Evolutionary conservation across 1,140 invertebrate species (phyloP), one percentile per base, ranked within the genome.

Genomic region (Danaus melanippus): DNA sequence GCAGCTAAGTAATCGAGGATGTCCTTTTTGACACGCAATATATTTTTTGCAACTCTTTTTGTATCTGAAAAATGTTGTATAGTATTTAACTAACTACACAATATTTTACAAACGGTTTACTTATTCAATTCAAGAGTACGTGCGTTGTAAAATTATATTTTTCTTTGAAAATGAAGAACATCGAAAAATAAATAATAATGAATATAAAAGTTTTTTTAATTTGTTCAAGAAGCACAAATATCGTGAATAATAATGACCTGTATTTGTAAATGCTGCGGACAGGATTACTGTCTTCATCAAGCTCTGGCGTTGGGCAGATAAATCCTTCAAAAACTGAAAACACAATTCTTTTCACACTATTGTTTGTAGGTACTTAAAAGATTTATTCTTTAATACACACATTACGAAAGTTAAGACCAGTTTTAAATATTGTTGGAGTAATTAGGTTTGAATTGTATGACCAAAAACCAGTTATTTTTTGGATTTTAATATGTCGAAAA

Each of bases 1-100:
- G 46, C 74, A 76, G 15, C 63, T 66, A 8, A 76, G 64, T 1
- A 76, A 59, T 48, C 74, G 64, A 8, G 71, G 74, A 5, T 60
- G 49, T 40, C 69, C 69, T 12, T 50, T 45, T 17, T 70, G 64
- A 42, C 74, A 76, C 2, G 69, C 74, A 10, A 74, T 56, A 12
- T 74, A 76, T 1, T 64, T 46, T 45, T 64, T 68, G 53, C 74
- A 76, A 46, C 71, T 76, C 11, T 66, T 54, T 43, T 52, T 50
- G 39, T 62, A 65, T 11, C 67, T 67, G 55, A 39, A 58, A 61
- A 46, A 53, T 41, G 46, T 17, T 42, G 21, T 12, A 56, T 21
- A 50, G 7, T 32, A 32, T 32, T 32, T 32, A 32, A 32, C 7
- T 8, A 32, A 32, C 21, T 4, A 32, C 21, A 5, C 6, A 5